These are phyloP conservation scores for Gymnoscopelus braueri DNA, from an alignment of 2,797 vertebrate species.

Conservation along the genomic window DNA sequence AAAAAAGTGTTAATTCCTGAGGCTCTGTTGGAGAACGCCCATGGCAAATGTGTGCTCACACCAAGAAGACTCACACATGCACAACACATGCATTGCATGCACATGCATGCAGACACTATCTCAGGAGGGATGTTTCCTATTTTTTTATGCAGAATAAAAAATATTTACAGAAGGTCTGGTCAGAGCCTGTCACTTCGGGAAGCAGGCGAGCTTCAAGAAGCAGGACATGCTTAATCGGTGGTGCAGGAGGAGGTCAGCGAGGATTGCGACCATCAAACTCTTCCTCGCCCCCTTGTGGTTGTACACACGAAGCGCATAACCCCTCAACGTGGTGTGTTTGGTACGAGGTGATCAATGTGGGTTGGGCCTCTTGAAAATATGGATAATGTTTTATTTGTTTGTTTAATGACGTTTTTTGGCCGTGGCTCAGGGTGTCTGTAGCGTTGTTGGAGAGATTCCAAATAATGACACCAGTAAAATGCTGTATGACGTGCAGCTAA, in stretches of 20 bases:
- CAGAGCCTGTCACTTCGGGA: constrained; percentile 12
- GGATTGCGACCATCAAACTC: constrained; percentile 44
- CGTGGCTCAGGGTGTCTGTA: constrained; percentile 14
- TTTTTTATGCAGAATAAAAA: constrained; percentile 49
- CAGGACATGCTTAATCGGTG: constrained; percentile 38
- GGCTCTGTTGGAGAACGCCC: constrained; percentile 39
- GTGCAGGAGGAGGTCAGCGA: constrained; percentile 12
- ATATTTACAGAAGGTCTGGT: constrained; percentile 44
- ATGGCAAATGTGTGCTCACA: constrained; percentile 2
- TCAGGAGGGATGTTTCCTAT: too few species aligned
- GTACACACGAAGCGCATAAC: constrained; percentile 24
- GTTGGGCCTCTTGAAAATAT: constrained; percentile 51
- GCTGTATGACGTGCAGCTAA: background rate
- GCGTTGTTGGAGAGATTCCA: constrained; percentile 13
- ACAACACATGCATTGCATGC: background rate
- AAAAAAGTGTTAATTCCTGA: constrained; percentile 34
- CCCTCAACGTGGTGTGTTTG: constrained; percentile 26
- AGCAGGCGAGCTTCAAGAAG: constrained; percentile 52
- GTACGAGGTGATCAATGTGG: constrained; percentile 36
- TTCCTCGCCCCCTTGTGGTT: constrained; percentile 9
- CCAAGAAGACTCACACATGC: background rate
- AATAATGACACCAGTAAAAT: constrained; percentile 32
- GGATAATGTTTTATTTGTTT: constrained; percentile 43
- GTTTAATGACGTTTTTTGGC: constrained; percentile 17
- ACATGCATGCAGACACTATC: constrained; percentile 1